Conservation (phyloP, 2,797 vertebrate genomes). For the Enoplosus armatus region DNA sequence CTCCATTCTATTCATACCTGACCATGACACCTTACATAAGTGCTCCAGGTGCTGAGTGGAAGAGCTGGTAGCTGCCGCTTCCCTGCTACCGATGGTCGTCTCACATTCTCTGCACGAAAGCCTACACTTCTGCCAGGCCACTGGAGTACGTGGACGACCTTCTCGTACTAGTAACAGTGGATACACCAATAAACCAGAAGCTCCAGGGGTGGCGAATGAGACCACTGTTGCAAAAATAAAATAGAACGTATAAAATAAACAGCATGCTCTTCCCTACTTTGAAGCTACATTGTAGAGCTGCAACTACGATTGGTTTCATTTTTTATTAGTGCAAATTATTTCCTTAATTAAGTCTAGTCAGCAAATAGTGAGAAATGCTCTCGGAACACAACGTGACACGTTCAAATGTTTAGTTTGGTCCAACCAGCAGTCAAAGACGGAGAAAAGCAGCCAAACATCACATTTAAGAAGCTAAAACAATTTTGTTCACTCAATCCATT, state of each 20-base stretch:
- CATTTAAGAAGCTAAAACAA: not conserved
- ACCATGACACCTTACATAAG: constrained; percentile 49
- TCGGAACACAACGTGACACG: not conserved
- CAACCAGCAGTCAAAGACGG: not conserved
- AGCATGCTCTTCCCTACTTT: not conserved
- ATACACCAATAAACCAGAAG: constrained; percentile 33
- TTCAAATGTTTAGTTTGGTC: not conserved
- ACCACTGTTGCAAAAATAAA: not conserved
- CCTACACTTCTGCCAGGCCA: constrained; percentile 15
- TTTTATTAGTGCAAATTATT: not conserved
- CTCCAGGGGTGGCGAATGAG: not conserved
- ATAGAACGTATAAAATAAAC: not conserved
- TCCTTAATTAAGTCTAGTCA: not conserved
- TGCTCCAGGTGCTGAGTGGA: constrained; percentile 42
- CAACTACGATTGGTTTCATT: not conserved
- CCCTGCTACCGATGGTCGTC: not conserved
- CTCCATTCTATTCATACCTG: constrained; percentile 63
- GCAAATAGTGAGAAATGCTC: not conserved
- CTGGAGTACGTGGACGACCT: constrained; percentile 6
- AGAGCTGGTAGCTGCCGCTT: constrained; percentile 31
- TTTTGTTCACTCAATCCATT: not conserved
- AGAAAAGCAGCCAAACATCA: not conserved
- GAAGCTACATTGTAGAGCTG: not conserved
- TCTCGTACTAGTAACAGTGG: constrained; percentile 16
- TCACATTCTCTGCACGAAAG: constrained; percentile 43